Percentiles rank a stretch among this genome's conserved stretches.
Evolutionary conservation across 2,113 vertebrate genomes (phyloP).

Genomic region (Sisor rabdophorus): DNA sequence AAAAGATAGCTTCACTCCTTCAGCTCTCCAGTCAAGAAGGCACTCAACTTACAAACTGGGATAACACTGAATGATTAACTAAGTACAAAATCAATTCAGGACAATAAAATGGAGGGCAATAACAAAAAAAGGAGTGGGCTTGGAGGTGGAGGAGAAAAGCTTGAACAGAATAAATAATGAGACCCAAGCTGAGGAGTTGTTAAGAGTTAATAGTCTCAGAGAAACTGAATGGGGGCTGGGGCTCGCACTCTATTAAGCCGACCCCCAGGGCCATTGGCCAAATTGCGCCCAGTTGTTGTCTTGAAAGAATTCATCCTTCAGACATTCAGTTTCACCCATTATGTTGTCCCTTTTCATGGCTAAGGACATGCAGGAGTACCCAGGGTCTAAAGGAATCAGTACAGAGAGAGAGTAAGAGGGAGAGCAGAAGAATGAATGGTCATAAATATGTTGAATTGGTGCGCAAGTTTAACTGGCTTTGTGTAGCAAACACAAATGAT

Average conservation of each 20-base stretch:
- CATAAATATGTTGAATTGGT: constrained; percentile 97
- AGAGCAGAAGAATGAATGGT: constrained; percentile 59
- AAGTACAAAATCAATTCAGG: constrained; percentile 52
- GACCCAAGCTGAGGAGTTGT: constrained; percentile 78
- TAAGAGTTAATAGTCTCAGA: constrained; percentile 97
- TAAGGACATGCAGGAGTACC: constrained; percentile 78
- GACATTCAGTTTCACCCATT: constrained; percentile 97
- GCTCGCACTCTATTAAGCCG: constrained; percentile 99
- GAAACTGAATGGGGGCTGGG: constrained; percentile 93
- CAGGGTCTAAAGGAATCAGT: constrained; percentile 78
- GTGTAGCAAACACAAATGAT: constrained; percentile 81
- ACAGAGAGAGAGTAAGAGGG: constrained; percentile 70
- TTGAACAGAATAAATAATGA: constrained; percentile 93
- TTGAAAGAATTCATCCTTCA: constrained; percentile 92
- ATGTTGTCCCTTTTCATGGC: constrained; percentile 89
- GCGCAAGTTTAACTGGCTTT: constrained; percentile 86
- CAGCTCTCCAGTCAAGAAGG: constrained; percentile 36
- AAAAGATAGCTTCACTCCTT: constrained; percentile 78
- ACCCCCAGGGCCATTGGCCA: constrained; percentile 90
- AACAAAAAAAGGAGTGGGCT: constrained; percentile 64
- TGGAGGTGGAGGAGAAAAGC: constrained; percentile 74
- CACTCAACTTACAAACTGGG: constrained; percentile 47
- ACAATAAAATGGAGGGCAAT: constrained; percentile 61
- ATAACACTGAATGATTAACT: constrained; percentile 50
- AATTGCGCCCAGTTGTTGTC: constrained; percentile 87